phyloP scores from a whole-genome alignment of 2,113 vertebrate species.

The Platichthys stellatus region DNA sequence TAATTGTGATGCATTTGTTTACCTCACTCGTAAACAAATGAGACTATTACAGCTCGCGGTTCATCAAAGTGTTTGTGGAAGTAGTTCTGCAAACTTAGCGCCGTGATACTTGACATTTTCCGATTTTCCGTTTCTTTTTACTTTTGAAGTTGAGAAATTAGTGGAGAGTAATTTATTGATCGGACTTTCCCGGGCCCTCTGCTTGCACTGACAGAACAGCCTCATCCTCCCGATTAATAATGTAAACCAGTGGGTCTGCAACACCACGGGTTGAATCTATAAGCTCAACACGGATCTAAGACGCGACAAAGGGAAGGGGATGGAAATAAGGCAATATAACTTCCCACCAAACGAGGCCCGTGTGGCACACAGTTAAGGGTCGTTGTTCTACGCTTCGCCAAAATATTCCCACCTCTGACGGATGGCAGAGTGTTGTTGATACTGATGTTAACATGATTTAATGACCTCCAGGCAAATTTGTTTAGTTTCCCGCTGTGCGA shows the following conservation, averaged over 20 bases:
- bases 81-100: slow-evolving; percentile 30
- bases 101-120: slow-evolving; percentile 1
- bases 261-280: not conserved
- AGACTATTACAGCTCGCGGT: slow-evolving; percentile 43
- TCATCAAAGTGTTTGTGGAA: slow-evolving; percentile 28
- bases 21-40: slow-evolving; percentile 63
- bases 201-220: not conserved
- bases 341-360: not conserved
- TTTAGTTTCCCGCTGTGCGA: slow-evolving; percentile 31
- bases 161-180: slow-evolving; percentile 12
- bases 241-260: not conserved
- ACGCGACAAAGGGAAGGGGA: not conserved
- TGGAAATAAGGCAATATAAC: not conserved
- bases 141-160: slow-evolving; percentile 19
- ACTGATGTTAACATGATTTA: slow-evolving; percentile 20
- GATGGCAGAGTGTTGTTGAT: not conserved
- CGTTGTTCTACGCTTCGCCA: not conserved
- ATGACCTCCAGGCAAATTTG: slow-evolving; percentile 15
- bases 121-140: not conserved
- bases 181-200: not conserved
- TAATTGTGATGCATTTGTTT: slow-evolving; percentile 76
- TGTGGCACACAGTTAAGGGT: not conserved
- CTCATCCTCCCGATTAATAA: not conserved
- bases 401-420: slow-evolving; percentile 1
- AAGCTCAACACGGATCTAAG: not conserved